Base-by-base conservation (phyloP, 2,888 invertebrate genomes). In the Xylota sylvarum region DNA sequence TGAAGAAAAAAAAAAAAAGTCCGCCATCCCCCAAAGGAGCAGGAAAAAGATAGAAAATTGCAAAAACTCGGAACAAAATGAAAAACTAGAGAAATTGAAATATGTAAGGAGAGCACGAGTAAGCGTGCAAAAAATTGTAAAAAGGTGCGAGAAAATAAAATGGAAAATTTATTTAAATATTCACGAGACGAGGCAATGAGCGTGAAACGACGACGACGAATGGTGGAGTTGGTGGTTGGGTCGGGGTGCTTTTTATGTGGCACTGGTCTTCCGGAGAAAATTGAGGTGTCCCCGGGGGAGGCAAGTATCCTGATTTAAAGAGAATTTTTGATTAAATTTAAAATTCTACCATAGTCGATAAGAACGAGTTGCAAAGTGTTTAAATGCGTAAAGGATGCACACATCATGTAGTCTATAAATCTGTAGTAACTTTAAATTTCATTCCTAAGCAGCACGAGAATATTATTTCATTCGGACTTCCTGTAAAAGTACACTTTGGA, bases 91-190 rank as follows among this genome's bases (percentile, higher is more conserved):
- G 43, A 37, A 83, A 72, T 78, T 78, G 37, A 78, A 83, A 43
- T 50, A 56, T 70, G 32, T 58, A 48, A 56, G 37, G 37, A 35
- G 19, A n/a, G 48, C 7, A 37, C 23, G 50, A 50, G 35, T 2
- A 32, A 5, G 7, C 9, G 19, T 30, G 35, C 32, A 50, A 48
- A 65, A 56, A 37, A 55, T 5, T 37, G 32, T 1, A 14, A 14
- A 65, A 65, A 82, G 77, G 77, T 77, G 64, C 70, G 58, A 43
- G 14, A 65, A 65, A 27, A 56, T 64, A 62, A 64, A 82, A 64
- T 43, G n/a, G 48, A 48, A 52, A 77, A 72, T 40, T 82, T 77
- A 67, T 67, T 78, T 55, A 67, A 78, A 72, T 78, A 65, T 70
- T 70, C 77, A 72, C 46, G 56, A 58, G 56, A 50, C 64, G 23